These are phyloP conservation scores for Cotesia vestalis DNA, from an alignment of 1,140 invertebrate genomes.

Conservation along the genomic window DNA sequence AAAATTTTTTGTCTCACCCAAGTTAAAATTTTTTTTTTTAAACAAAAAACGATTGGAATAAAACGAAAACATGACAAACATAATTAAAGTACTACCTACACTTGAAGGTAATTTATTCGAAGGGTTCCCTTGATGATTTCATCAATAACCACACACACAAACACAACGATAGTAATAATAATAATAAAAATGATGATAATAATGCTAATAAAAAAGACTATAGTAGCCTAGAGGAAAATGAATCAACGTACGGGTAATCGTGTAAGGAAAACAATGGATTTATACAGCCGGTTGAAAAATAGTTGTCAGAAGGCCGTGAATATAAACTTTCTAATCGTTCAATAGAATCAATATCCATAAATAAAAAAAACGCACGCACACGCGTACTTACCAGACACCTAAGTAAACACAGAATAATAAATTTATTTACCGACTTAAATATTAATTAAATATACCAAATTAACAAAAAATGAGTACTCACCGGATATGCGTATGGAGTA, in stretches of 20 bases:
- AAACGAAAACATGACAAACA: background rate
- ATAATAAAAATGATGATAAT: too few relatives aligned
- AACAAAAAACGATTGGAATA: background rate
- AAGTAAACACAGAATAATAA: background rate
- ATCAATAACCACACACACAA: conserved; percentile 18
- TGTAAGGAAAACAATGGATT: conserved; percentile 16
- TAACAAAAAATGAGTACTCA: conserved; percentile 42
- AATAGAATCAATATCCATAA: conserved; percentile 4
- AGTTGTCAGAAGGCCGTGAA: conserved; percentile 24
- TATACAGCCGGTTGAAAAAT: conserved; percentile 7
- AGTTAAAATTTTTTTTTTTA: too few relatives aligned
- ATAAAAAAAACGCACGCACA: too few relatives aligned
- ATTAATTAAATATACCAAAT: conserved; percentile 20
- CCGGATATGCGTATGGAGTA: conserved; percentile 61
- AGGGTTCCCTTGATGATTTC: conserved; percentile 8
- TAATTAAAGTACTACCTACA: background rate
- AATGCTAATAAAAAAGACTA: too few relatives aligned
- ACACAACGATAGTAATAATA: background rate
- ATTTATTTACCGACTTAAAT: background rate
- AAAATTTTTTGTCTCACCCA: too few relatives aligned
- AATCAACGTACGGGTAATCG: background rate
- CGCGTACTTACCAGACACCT: too few relatives aligned
- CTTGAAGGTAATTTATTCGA: background rate
- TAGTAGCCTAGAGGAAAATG: conserved; percentile 17
- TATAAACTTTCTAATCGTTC: conserved; percentile 35